A percentile compares a stretch with the other conserved stretches of the same genome.
Evolutionary conservation across 2,888 invertebrate genomes (phyloP).

Genomic region (Hydraecia micacea): DNA sequence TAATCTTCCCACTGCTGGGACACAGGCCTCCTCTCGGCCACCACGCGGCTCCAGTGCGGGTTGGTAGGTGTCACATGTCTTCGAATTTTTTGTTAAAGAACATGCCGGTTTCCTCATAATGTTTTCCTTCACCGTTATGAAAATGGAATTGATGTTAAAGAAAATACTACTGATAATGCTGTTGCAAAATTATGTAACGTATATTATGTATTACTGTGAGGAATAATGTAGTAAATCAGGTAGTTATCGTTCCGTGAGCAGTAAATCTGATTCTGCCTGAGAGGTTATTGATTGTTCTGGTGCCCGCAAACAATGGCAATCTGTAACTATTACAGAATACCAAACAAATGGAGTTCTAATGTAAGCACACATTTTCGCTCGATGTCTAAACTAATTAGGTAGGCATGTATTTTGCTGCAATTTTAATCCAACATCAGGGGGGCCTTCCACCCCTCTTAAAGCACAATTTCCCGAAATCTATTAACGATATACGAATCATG

Average conservation of each 20-base stretch:
- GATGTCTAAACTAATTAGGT: background rate
- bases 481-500: background rate
- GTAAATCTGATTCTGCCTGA: constrained; percentile 18
- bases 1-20: too few relatives aligned
- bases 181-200: background rate
- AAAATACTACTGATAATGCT: background rate
- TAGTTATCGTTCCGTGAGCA: background rate
- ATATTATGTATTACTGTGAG: background rate
- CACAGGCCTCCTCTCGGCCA: too few relatives aligned
- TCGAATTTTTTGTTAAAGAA: too few relatives aligned
- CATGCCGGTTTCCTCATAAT: too few relatives aligned
- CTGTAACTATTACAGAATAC: background rate
- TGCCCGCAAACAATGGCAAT: constrained; percentile 24
- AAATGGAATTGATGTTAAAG: background rate
- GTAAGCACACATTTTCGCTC: background rate
- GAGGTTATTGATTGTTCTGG: constrained; percentile 11
- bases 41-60: too few relatives aligned
- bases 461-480: background rate
- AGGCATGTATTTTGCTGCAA: background rate
- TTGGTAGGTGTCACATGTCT: too few relatives aligned
- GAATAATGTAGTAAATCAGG: constrained; percentile 5
- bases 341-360: background rate
- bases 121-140: too few relatives aligned
- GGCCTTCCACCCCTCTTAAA: background rate
- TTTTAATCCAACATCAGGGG: background rate